These are phyloP conservation scores for Hydropotes inermis DNA, from an alignment of 2,113 vertebrate genomes.

Conservation along the genomic window DNA sequence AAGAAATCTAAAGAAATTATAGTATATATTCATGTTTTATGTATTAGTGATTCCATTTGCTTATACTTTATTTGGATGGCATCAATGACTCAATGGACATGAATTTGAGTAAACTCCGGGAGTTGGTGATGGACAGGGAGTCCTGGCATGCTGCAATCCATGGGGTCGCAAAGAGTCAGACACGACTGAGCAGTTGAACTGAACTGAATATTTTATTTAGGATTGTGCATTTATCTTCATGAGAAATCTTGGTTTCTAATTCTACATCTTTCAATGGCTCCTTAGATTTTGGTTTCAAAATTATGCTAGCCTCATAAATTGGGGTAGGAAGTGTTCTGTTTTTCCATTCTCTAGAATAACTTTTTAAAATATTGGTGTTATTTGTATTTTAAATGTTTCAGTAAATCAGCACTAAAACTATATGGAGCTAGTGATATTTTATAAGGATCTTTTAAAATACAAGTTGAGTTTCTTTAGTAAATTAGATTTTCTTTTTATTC, in stretches of 20 bases:
- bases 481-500: not conserved
- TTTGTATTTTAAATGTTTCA: not conserved
- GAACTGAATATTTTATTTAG: not conserved
- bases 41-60: not conserved
- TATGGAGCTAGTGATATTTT: not conserved
- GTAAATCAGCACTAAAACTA: not conserved
- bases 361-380: not conserved
- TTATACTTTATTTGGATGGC: not conserved
- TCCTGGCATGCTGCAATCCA: not conserved
- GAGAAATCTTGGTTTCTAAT: not conserved
- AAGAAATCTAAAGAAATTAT: not conserved
- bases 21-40: not conserved
- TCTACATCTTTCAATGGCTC: not conserved
- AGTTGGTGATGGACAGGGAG: not conserved
- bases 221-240: not conserved
- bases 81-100: not conserved
- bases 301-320: not conserved
- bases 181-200: rapidly evolving
- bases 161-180: rapidly evolving
- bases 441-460: not conserved
- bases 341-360: not conserved
- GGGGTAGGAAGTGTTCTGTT: not conserved
- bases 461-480: not conserved
- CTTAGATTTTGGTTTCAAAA: not conserved
- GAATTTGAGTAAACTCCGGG: not conserved